Conservation (phyloP, 1,140 invertebrate species). For the Aplysia californica region DNA sequence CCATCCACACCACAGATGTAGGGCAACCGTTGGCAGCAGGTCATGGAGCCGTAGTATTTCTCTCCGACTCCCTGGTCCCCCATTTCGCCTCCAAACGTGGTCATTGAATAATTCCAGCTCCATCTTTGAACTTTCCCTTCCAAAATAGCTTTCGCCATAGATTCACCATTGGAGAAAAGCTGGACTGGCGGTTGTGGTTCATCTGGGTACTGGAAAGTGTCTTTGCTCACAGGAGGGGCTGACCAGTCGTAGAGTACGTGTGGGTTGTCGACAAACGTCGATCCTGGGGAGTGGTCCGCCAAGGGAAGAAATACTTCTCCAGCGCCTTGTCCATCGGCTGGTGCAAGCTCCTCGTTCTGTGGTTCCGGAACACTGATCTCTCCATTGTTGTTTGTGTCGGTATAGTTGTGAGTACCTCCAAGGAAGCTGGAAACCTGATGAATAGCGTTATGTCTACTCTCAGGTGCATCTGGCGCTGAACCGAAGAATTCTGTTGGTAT, state of each 20-base stretch:
- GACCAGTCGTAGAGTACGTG: background rate
- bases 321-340: background rate
- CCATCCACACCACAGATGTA: conserved; percentile 20
- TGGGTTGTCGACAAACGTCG: background rate
- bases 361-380: background rate
- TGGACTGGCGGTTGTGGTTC: background rate
- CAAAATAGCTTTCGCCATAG: conserved; percentile 9
- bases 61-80: background rate
- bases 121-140: conserved; percentile 7
- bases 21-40: conserved; percentile 5
- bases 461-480: background rate
- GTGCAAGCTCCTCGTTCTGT: background rate
- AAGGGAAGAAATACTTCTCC: background rate
- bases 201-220: background rate
- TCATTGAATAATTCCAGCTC: conserved; percentile 12
- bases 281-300: conserved; percentile 15
- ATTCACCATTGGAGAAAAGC: background rate
- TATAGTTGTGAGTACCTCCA: background rate
- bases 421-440: background rate
- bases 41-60: background rate
- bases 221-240: background rate
- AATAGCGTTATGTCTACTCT: background rate
- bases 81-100: background rate
- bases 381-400: background rate
- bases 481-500: background rate